A percentile compares a stretch with the other conserved stretches of the same genome.
These are phyloP conservation scores for Macrobrachium rosenbergii DNA, from an alignment of 1,140 invertebrate genomes.

Conservation along the genomic window DNA sequence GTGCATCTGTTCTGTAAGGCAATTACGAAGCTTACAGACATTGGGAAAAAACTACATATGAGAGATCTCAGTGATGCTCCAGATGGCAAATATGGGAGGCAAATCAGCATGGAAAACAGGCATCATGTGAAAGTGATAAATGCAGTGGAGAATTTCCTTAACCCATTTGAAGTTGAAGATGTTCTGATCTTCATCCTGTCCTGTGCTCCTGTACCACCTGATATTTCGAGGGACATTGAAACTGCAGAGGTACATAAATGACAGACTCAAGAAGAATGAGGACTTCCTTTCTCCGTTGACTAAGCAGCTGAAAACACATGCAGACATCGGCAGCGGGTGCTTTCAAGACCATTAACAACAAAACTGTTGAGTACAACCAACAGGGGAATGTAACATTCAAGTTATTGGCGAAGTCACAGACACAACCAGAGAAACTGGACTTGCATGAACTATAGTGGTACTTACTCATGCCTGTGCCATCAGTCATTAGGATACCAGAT, in stretches of 20 bases:
- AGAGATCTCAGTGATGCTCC: too few relatives aligned
- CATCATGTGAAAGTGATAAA: neutral
- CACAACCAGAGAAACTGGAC: neutral
- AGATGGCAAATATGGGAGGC: too few relatives aligned
- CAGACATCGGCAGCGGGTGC: neutral
- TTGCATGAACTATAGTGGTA: neutral
- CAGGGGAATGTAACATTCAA: neutral
- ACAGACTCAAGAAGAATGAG: too few relatives aligned
- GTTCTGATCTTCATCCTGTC: neutral
- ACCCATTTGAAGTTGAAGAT: neutral
- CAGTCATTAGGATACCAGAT: neutral
- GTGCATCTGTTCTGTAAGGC: too few relatives aligned
- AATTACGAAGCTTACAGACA: too few relatives aligned
- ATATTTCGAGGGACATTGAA: neutral
- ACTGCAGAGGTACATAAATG: too few relatives aligned
- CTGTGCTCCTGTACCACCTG: neutral
- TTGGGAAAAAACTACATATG: too few relatives aligned
- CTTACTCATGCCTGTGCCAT: neutral
- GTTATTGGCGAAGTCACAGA: neutral
- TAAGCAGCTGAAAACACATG: neutral
- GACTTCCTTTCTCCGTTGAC: too few relatives aligned
- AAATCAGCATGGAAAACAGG: neutral
- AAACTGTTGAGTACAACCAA: constrained; percentile 7
- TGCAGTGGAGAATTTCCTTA: neutral
- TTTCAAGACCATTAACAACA: neutral